Percentiles rank a stretch among this genome's conserved stretches.
These are phyloP conservation scores for Sakesphorus luctuosus DNA, from an alignment of 2,113 vertebrate genomes.

Conservation along the genomic window DNA sequence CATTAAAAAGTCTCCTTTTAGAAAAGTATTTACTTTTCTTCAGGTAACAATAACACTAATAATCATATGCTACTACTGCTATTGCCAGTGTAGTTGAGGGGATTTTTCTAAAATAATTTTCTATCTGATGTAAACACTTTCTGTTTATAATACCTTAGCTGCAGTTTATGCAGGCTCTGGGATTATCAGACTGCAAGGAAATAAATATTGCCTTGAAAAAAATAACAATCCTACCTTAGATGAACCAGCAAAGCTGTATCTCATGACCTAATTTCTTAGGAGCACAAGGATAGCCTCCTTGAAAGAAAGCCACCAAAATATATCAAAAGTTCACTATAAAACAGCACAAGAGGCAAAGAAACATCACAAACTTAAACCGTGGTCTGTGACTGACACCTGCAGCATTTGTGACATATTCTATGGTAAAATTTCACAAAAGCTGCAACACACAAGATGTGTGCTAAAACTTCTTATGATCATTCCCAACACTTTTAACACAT, in stretches of 20 bases:
- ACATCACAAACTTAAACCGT: background rate
- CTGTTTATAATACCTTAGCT: background rate
- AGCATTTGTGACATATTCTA: background rate
- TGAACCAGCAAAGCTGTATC: background rate
- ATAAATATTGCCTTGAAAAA: background rate
- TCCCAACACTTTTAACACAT: background rate
- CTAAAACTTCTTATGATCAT: background rate
- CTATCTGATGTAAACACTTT: background rate
- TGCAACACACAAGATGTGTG: background rate
- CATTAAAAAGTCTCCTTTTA: background rate
- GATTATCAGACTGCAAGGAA: background rate
- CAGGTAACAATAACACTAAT: background rate
- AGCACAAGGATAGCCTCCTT: background rate
- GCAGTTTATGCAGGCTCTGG: background rate
- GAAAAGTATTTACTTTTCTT: background rate
- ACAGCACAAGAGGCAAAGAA: background rate
- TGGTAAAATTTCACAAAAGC: background rate
- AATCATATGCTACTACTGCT: background rate
- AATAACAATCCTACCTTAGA: background rate
- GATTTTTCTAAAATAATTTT: background rate
- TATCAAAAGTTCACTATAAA: background rate
- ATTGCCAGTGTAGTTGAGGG: background rate
- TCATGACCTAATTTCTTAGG: background rate
- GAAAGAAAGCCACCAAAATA: background rate
- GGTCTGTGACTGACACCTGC: constrained; percentile 11